Percentiles rank a stretch among this genome's conserved stretches.
These are phyloP conservation scores for Cathartes aura DNA, from an alignment of 2,113 vertebrate genomes.

Conservation along the genomic window DNA sequence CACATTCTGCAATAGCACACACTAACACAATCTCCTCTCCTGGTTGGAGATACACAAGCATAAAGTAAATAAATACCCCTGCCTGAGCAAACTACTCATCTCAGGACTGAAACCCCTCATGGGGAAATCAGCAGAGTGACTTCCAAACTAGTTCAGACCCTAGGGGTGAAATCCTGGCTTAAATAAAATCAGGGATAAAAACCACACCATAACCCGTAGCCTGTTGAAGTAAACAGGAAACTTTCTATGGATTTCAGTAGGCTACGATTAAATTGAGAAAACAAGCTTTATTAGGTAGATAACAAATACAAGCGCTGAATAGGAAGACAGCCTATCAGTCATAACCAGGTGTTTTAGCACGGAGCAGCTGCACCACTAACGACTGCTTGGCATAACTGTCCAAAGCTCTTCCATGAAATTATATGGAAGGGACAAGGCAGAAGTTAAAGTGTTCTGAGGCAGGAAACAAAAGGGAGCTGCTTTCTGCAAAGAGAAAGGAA, in stretches of 20 bases:
- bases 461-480: neutral
- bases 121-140: neutral
- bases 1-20: neutral
- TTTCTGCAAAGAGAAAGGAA: neutral
- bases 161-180: neutral
- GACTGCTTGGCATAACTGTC: neutral
- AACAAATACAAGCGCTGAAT: neutral
- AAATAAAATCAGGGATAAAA: neutral
- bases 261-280: neutral
- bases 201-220: neutral
- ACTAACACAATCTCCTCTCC: neutral
- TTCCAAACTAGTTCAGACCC: neutral
- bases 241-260: neutral
- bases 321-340: neutral
- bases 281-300: neutral
- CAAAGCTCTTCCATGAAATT: neutral
- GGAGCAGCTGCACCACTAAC: neutral
- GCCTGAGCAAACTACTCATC: neutral
- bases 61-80: neutral
- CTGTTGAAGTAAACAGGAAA: neutral
- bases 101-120: neutral
- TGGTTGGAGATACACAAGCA: neutral
- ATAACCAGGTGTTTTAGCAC: neutral
- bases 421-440: neutral
- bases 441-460: neutral